Evolutionary conservation across 2,113 vertebrate species (phyloP).

Genomic region (Ageneiosus marmoratus): DNA sequence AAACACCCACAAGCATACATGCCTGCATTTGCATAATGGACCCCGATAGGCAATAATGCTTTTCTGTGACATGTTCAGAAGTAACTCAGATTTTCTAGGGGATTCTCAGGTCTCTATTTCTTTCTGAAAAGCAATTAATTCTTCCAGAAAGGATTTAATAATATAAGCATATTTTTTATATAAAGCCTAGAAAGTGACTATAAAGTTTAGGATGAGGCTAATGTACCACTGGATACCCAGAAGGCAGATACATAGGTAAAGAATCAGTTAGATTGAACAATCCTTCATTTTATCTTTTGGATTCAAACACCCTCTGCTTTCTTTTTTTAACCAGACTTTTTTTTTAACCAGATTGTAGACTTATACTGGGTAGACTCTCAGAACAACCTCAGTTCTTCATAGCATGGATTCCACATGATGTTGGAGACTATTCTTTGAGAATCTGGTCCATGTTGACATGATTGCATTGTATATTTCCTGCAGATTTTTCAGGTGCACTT

Average conservation of each 20-base stretch:
- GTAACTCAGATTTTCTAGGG: background rate
- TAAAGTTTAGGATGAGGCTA: background rate
- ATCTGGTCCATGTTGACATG: too few relatives aligned
- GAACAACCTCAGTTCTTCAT: too few relatives aligned
- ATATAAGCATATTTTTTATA: background rate
- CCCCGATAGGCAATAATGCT: background rate
- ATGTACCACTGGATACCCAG: background rate
- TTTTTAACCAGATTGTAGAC: too few relatives aligned
- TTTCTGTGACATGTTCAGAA: constrained; percentile 12
- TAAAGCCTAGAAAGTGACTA: constrained; percentile 1
- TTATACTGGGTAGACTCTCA: too few relatives aligned
- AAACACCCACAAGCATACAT: constrained; percentile 16
- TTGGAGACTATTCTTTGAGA: too few relatives aligned
- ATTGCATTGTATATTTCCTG: too few relatives aligned
- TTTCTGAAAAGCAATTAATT: background rate
- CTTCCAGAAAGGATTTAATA: background rate
- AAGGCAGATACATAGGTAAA: background rate
- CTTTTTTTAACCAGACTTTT: too few relatives aligned
- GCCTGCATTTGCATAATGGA: constrained; percentile 8
- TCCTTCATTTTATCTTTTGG: background rate
- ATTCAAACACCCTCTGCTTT: background rate
- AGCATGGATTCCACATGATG: too few relatives aligned
- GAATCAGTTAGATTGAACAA: background rate
- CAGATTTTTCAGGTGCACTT: too few relatives aligned
- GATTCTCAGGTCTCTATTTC: background rate